phyloP scores from a whole-genome alignment of 2,797 vertebrate species.

The Lutjanus argentimaculatus region DNA sequence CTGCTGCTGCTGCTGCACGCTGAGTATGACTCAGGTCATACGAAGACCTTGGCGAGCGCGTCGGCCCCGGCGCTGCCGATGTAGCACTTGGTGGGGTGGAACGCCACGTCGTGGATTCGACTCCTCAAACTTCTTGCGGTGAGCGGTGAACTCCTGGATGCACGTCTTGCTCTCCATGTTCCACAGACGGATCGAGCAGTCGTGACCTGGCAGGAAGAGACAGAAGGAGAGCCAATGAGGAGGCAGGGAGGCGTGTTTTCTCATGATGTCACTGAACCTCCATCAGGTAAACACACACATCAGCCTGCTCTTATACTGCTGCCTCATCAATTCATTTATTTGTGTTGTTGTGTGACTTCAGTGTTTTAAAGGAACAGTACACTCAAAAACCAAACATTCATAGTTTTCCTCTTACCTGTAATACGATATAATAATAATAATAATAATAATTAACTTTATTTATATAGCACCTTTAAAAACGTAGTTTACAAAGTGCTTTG shows the following conservation, averaged over 20 bases:
- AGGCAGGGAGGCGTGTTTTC: not conserved
- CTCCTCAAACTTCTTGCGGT: constrained; percentile 96
- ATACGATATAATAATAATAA: no score
- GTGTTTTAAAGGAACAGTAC: no score
- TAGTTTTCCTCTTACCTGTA: no score
- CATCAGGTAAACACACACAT: not conserved
- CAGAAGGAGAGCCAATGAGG: not conserved
- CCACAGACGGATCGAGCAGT: constrained; percentile 97
- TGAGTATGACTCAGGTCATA: constrained; percentile 85
- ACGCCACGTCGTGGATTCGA: constrained; percentile 96
- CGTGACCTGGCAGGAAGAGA: constrained; percentile 86
- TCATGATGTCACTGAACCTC: not conserved
- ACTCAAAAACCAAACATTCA: no score
- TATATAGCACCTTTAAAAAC: no score
- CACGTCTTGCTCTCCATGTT: constrained; percentile 97
- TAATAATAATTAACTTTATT: no score
- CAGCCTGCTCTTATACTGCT: no score
- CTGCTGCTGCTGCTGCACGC: not conserved
- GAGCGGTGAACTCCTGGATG: constrained; percentile 97
- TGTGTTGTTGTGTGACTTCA: no score
- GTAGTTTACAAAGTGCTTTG: no score
- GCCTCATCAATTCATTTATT: no score
- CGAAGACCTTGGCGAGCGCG: constrained; percentile 96
- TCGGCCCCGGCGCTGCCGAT: constrained; percentile 96
- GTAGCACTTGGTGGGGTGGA: constrained; percentile 94